Conservation (phyloP, 2,888 invertebrate genomes). For the Pterostichus niger region DNA sequence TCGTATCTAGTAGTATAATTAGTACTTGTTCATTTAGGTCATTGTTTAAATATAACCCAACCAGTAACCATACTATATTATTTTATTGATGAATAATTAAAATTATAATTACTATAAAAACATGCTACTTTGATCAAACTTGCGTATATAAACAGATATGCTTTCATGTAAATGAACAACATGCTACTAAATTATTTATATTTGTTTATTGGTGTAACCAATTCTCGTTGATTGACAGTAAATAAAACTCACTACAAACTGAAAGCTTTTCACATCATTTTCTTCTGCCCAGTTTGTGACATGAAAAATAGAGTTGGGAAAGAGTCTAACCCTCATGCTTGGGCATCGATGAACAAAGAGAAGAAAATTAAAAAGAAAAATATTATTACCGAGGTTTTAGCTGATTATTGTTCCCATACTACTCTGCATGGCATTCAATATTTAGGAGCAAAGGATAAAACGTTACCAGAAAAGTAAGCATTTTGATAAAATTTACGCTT, state of each 20-base stretch:
- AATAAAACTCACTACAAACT: neutral
- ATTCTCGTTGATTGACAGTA: neutral
- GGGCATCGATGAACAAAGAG: neutral
- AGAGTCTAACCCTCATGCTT: neutral
- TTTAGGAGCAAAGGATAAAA: constrained; percentile 74
- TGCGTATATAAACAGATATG: too few relatives aligned
- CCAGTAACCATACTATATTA: too few relatives aligned
- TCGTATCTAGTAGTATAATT: too few relatives aligned
- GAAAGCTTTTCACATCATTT: neutral
- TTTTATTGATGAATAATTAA: too few relatives aligned
- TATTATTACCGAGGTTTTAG: constrained; percentile 72
- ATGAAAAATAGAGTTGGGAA: neutral
- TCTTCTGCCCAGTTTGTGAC: neutral
- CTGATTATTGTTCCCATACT: constrained; percentile 73
- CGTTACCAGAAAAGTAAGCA: constrained; percentile 74
- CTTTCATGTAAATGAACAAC: neutral
- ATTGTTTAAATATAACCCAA: too few relatives aligned
- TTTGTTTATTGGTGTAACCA: neutral
- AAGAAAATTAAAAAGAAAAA: constrained; percentile 67
- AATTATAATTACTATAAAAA: too few relatives aligned
- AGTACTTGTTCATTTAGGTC: too few relatives aligned
- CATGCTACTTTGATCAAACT: too few relatives aligned
- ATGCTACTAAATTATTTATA: neutral
- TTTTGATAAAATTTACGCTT: too few relatives aligned
- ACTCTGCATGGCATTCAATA: constrained; percentile 76